Base-by-base conservation (phyloP, 2,888 invertebrate species). In the Synanthedon vespiformis region DNA sequence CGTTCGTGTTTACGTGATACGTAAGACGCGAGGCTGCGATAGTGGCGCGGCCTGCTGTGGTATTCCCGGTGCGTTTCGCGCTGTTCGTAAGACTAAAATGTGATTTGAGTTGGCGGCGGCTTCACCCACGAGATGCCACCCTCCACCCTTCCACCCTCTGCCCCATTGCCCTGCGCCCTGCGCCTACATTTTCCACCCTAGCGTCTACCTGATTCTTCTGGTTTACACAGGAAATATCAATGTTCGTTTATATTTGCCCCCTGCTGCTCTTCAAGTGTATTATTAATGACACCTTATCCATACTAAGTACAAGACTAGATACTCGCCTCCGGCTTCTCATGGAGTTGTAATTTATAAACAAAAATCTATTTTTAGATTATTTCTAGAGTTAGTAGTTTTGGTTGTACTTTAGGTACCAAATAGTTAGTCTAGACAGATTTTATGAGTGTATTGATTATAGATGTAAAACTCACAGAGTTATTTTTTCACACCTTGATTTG, bases 21-120 rank as follows among this genome's bases (percentile, higher is more conserved):
- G 64, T 59, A 65, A 59, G 56, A 51, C 51, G 62, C 62, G 67
- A 34, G 60, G 68, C 59, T 63, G 64, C 63, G 64, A 57, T 60
- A 52, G 16, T 58, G 57, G 16, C 22, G 40, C 64, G 65, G 65
- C 52, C 49, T 49, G 54, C 53, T 55, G 54, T 58, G 64, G 62
- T 62, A 58, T 57, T 60, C 60, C 59, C 64, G 66, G 71, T 74
- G 74, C 80, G 80, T 72, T 70, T 68, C 73, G 61, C 67, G 57
- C 69, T 72, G 76, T 66, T 66, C 63, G 68, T 67, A 72, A 69
- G 67, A 77, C 78, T 80, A 72, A 80, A 22, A 74, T 73, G 79
- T 70, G 79, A 80, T 82, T 80, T 76, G 67, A 76, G 76, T 63
- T 53, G 51, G 52, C 48, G 22, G 40, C 65, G 62, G 64, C 60